Percentiles rank a stretch among this genome's conserved stretches.
Conservation (phyloP, 2,113 vertebrate genomes). For the Sciurus niger region DNA sequence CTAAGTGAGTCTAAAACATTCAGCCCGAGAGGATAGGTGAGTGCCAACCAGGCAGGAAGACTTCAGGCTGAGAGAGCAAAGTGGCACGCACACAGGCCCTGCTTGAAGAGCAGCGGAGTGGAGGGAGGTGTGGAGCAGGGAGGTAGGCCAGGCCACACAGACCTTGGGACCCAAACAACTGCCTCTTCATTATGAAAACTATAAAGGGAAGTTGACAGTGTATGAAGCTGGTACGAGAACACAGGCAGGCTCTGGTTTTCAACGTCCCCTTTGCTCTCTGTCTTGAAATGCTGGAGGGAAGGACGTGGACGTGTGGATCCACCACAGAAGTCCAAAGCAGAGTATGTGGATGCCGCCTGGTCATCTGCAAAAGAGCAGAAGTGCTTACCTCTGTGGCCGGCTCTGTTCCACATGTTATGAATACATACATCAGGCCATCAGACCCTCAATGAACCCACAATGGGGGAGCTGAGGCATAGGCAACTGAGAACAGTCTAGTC, state of each 20-base stretch:
- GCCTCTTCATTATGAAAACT: not conserved
- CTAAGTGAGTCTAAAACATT: not conserved
- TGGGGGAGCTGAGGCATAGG: not conserved
- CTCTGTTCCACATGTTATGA: too few relatives aligned
- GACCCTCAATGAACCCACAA: not conserved
- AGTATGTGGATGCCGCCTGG: too few relatives aligned
- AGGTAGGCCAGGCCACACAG: not conserved
- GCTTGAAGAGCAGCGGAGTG: rapidly evolving
- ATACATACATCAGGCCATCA: too few relatives aligned
- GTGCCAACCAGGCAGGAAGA: not conserved
- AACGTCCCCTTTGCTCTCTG: not conserved
- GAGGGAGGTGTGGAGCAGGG: not conserved
- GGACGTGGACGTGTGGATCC: not conserved
- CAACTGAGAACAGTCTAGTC: not conserved
- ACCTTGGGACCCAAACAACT: rapidly evolving
- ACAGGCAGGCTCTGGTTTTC: not conserved
- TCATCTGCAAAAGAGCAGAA: too few relatives aligned
- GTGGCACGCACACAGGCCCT: rapidly evolving
- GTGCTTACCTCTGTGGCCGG: not conserved
- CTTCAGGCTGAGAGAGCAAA: not conserved
- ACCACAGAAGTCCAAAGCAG: not conserved
- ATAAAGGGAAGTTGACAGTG: not conserved
- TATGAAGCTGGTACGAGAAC: rapidly evolving
- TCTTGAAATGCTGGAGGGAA: not conserved
- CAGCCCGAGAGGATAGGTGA: too few relatives aligned